A percentile compares a stretch with the other conserved stretches of the same genome.
These are phyloP conservation scores for Agrypnus murinus DNA, from an alignment of 2,888 invertebrate genomes.

Conservation along the genomic window DNA sequence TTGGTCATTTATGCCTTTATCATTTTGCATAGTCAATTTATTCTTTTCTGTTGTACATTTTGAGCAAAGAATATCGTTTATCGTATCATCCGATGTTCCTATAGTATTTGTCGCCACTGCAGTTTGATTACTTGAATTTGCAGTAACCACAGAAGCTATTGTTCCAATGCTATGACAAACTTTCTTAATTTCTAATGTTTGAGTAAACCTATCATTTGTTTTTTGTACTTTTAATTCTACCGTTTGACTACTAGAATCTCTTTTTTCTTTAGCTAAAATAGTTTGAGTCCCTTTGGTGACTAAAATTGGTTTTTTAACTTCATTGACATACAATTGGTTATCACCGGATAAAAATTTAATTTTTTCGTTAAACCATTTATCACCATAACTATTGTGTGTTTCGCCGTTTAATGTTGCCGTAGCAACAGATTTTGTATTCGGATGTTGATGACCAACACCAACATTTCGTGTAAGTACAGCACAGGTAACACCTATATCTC, in stretches of 20 bases:
- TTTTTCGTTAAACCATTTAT: constrained; percentile 68
- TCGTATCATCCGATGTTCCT: constrained; percentile 73
- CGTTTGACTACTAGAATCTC: constrained; percentile 61
- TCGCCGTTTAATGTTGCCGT: constrained; percentile 62
- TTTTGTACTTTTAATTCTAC: constrained; percentile 47
- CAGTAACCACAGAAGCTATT: constrained; percentile 66
- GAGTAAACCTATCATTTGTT: constrained; percentile 57
- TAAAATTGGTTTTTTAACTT: constrained; percentile 37
- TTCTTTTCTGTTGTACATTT: constrained; percentile 73
- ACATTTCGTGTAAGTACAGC: constrained; percentile 78
- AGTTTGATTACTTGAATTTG: constrained; percentile 44
- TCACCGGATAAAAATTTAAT: constrained; percentile 63
- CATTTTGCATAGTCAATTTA: constrained; percentile 71
- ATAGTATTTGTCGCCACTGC: constrained; percentile 63
- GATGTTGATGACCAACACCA: constrained; percentile 72
- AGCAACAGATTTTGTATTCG: constrained; percentile 66
- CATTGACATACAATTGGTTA: constrained; percentile 44
- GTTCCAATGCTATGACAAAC: constrained; percentile 58
- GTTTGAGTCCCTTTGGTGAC: constrained; percentile 64
- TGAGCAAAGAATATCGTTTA: constrained; percentile 72
- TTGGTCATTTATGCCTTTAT: constrained; percentile 61
- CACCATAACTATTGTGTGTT: constrained; percentile 56
- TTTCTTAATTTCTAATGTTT: constrained; percentile 56
- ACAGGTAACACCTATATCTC: constrained; percentile 81
- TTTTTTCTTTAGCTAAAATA: constrained; percentile 54